Evolutionary conservation across 92 coral and sea anemone species (phyloP).

Genomic region (Montipora capitata): DNA sequence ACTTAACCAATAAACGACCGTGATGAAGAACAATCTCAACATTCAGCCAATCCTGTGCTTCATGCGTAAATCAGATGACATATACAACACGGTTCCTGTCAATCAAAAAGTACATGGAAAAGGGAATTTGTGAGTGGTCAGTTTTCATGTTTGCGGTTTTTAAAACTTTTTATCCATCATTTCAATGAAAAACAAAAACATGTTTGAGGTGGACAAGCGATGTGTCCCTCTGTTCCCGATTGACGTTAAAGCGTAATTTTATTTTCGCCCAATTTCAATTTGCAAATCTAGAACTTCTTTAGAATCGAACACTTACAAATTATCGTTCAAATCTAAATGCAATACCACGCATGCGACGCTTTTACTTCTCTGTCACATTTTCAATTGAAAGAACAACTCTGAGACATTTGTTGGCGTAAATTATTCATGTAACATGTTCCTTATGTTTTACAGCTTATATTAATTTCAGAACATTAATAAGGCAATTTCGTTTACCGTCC

Average conservation of each 20-base stretch:
- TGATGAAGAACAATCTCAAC: constrained; percentile 37
- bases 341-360: background rate
- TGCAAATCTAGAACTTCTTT: no score
- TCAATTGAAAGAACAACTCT: constrained; percentile 11
- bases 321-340: no score
- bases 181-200: constrained; percentile 20
- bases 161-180: constrained; percentile 5
- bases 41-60: constrained; percentile 64
- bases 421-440: constrained; percentile 40
- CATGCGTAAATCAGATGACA: constrained; percentile 72
- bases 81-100: constrained; percentile 74
- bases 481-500: background rate
- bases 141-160: constrained; percentile 30
- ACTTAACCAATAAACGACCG: constrained; percentile 64
- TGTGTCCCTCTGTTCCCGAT: background rate
- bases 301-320: no score
- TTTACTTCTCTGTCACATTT: constrained; percentile 6
- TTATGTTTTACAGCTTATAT: background rate
- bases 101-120: constrained; percentile 61
- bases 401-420: constrained; percentile 21
- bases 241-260: background rate
- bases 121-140: constrained; percentile 32
- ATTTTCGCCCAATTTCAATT: no score
- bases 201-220: background rate
- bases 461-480: background rate